phyloP scores from a whole-genome alignment of 2,888 invertebrate species.

The Ditylenchus weischeri region DNA sequence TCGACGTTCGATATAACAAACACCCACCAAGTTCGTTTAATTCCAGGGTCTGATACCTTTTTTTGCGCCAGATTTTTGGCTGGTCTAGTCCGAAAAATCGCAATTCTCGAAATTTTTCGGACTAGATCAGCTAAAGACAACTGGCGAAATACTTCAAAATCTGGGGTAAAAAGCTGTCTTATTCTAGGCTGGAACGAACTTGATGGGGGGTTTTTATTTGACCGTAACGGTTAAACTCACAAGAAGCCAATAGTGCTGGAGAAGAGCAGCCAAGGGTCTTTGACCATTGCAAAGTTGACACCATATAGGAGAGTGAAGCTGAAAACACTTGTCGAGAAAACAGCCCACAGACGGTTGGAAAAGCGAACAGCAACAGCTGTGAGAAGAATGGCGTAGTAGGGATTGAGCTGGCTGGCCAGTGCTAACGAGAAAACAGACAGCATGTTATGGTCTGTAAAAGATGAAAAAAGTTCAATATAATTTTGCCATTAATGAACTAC shows the following conservation, averaged over 20 bases:
- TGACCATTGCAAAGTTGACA: constrained; percentile 25
- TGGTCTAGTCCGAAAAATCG: too few species aligned
- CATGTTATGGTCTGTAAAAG: constrained; percentile 14
- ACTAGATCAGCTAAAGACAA: too few species aligned
- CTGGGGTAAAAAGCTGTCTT: too few species aligned
- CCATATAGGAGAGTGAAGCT: constrained; percentile 11
- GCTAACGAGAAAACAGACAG: constrained; percentile 23
- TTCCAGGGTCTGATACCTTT: too few species aligned
- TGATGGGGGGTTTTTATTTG: neutral
- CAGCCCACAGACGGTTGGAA: neutral
- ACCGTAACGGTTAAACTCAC: constrained; percentile 40
- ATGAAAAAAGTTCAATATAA: too few species aligned
- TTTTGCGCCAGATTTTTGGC: too few species aligned
- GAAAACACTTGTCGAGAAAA: neutral
- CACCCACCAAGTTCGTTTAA: too few species aligned
- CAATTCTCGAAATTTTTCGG: too few species aligned
- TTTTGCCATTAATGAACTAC: too few species aligned
- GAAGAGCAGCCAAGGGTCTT: constrained; percentile 27
- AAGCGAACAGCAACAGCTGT: constrained; percentile 19
- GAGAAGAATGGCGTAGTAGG: constrained; percentile 33
- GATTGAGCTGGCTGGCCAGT: constrained; percentile 30
- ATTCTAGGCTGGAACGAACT: too few species aligned
- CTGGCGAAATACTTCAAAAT: too few species aligned
- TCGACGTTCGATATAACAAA: too few species aligned
- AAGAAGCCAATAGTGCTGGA: constrained; percentile 37